phyloP scores from a whole-genome alignment of 2,888 invertebrate genomes.

The Chironomus tentans region DNA sequence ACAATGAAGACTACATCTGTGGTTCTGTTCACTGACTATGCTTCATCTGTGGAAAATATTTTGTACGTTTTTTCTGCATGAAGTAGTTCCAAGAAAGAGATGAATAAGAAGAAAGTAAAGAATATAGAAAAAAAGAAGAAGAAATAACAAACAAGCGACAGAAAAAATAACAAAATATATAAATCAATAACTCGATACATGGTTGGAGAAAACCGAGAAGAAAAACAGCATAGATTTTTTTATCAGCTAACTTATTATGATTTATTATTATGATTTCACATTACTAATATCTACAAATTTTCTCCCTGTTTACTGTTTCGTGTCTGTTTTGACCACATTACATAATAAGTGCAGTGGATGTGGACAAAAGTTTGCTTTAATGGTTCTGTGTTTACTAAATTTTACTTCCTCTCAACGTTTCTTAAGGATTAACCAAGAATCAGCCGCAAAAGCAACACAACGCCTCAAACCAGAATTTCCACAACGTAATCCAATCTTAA shows the following conservation, averaged over 20 bases:
- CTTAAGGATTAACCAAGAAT: too few species aligned
- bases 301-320: background rate
- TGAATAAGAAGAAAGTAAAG: background rate
- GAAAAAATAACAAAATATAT: constrained; percentile 11
- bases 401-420: too few species aligned
- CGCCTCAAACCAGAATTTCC: too few species aligned
- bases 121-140: background rate
- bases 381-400: too few species aligned
- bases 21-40: too few species aligned
- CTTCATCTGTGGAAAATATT: too few species aligned
- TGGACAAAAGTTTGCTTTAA: background rate
- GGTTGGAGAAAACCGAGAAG: background rate
- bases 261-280: constrained; percentile 20
- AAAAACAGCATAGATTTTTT: constrained; percentile 15
- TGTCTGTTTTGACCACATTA: background rate
- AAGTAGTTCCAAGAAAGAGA: too few species aligned
- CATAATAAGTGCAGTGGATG: background rate
- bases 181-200: constrained; percentile 22
- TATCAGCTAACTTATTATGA: constrained; percentile 23
- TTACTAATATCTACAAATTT: background rate
- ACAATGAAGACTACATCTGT: too few species aligned
- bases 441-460: too few species aligned
- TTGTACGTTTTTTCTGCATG: too few species aligned
- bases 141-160: background rate
- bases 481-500: too few species aligned